Conservation (phyloP, 2,888 invertebrate species). For the Boloria euphrosyne region DNA sequence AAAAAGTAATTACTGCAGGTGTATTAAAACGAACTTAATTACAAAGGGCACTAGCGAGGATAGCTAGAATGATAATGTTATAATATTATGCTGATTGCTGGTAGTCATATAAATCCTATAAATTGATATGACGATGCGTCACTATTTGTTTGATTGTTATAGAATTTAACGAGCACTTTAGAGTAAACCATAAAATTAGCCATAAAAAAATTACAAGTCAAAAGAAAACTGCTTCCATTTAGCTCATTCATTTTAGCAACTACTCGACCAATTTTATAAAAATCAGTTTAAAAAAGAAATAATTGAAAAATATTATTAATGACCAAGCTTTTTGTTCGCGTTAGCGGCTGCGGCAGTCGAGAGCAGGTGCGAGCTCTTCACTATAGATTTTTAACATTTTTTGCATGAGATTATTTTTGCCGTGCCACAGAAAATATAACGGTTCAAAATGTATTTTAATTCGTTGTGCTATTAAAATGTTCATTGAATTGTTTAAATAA, state of each 20-base stretch:
- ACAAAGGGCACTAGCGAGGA: too few relatives aligned
- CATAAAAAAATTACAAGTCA: neutral
- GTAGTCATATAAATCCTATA: too few relatives aligned
- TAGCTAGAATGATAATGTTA: too few relatives aligned
- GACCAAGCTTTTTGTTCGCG: slow-evolving; percentile 31
- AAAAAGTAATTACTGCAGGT: too few relatives aligned
- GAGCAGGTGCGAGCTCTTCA: slow-evolving; percentile 33
- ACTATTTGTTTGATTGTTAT: too few relatives aligned
- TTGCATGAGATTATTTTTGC: slow-evolving; percentile 25
- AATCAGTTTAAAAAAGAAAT: slow-evolving; percentile 23
- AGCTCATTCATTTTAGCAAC: slow-evolving; percentile 7
- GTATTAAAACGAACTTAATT: too few relatives aligned
- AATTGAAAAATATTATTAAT: slow-evolving; percentile 31
- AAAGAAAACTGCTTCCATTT: neutral
- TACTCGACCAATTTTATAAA: slow-evolving; percentile 12
- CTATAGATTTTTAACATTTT: slow-evolving; percentile 26
- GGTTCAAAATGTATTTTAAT: slow-evolving; percentile 21
- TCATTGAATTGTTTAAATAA: neutral
- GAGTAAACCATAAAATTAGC: neutral
- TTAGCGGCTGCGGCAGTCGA: slow-evolving; percentile 32
- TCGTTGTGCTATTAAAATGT: neutral
- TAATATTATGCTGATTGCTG: too few relatives aligned
- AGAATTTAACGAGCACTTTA: neutral
- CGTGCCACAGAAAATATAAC: slow-evolving; percentile 21
- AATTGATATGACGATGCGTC: too few relatives aligned